phyloP scores from a whole-genome alignment of 2,888 invertebrate genomes.

The Nycteola revayana region DNA sequence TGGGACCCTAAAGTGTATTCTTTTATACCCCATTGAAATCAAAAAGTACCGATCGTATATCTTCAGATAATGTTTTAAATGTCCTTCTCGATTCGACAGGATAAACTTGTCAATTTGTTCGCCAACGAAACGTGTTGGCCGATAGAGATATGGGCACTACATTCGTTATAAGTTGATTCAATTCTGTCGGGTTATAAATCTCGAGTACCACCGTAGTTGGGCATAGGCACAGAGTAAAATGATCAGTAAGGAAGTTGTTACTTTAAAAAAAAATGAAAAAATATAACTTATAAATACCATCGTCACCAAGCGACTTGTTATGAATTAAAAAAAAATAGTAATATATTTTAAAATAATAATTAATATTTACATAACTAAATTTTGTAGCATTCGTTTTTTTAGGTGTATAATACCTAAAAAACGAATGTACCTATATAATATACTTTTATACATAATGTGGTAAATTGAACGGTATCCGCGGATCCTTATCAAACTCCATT shows the following conservation, averaged over 20 bases:
- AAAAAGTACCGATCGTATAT: constrained; percentile 32
- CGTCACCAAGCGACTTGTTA: no score
- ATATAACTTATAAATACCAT: no score
- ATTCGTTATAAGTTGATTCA: constrained; percentile 55
- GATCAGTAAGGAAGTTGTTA: constrained; percentile 12
- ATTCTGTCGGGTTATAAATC: constrained; percentile 67
- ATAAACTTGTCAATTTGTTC: constrained; percentile 60
- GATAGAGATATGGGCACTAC: constrained; percentile 40
- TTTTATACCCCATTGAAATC: constrained; percentile 50
- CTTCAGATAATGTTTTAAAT: constrained; percentile 34
- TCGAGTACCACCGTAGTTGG: constrained; percentile 29
- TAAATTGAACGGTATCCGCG: no score
- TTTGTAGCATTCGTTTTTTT: no score
- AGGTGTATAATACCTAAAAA: no score
- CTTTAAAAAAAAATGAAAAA: background rate
- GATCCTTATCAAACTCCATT: no score
- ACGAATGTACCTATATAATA: no score
- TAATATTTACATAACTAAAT: no score
- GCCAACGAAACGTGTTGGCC: constrained; percentile 47
- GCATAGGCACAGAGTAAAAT: constrained; percentile 24
- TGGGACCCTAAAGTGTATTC: constrained; percentile 40
- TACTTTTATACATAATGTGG: no score
- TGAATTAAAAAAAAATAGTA: no score
- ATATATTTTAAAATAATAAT: no score
- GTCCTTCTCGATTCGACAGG: constrained; percentile 50